These are phyloP conservation scores for Brachionus koreanus DNA, from an alignment of 1,140 invertebrate genomes.

Conservation along the genomic window DNA sequence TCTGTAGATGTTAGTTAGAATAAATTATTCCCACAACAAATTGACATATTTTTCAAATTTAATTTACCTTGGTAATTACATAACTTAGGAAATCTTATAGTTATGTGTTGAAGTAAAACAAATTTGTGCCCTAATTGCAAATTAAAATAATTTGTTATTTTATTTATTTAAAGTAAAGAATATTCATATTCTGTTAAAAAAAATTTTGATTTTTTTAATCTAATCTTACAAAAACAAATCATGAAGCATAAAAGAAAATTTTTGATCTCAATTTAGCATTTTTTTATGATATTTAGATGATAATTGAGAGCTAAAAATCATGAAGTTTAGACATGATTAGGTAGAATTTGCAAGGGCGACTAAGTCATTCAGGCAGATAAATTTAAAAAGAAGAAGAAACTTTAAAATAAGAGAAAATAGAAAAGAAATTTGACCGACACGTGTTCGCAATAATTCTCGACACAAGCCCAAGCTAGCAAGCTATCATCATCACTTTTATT, in stretches of 20 bases:
- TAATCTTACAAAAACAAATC: background rate
- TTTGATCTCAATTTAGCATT: background rate
- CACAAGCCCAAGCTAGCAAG: background rate
- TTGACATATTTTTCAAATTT: background rate
- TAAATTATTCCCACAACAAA: background rate
- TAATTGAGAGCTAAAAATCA: background rate
- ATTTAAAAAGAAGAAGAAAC: background rate
- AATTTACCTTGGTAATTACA: constrained; percentile 2
- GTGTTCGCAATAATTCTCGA: background rate
- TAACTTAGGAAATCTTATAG: background rate
- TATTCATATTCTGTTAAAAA: background rate
- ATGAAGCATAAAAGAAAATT: background rate
- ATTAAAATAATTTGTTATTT: background rate
- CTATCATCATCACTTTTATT: background rate
- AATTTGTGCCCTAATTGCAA: constrained; percentile 1
- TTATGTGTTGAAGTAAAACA: background rate
- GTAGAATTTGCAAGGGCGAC: background rate
- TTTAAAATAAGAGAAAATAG: background rate
- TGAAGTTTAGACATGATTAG: background rate
- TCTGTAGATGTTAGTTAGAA: background rate
- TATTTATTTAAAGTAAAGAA: background rate
- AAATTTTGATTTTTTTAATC: background rate
- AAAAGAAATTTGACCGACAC: background rate
- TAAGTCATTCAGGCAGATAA: background rate
- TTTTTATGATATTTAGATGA: background rate